Percentiles rank a stretch among this genome's conserved stretches.
These are phyloP conservation scores for Cyprinodon brontotheroides DNA, from an alignment of 2,113 vertebrate genomes.

Conservation along the genomic window DNA sequence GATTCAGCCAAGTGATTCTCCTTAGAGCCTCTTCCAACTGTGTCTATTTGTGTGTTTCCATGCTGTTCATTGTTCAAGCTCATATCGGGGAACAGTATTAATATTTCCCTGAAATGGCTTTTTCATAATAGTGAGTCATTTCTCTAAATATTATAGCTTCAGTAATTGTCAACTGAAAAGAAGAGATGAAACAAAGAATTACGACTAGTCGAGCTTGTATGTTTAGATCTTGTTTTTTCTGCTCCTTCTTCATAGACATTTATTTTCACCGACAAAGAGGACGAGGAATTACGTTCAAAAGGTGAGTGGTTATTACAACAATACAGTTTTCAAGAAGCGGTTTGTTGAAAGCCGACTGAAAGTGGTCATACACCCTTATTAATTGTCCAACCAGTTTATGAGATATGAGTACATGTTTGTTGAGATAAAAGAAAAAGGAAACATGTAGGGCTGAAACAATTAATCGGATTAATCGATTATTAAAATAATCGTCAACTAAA, in stretches of 20 bases:
- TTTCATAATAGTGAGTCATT: slow-evolving; percentile 17
- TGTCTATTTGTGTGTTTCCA: slow-evolving; percentile 1
- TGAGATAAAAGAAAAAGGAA: background rate
- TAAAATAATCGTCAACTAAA: too few species aligned
- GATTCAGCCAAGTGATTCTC: background rate
- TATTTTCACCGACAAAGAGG: slow-evolving; percentile 78
- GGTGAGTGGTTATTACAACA: slow-evolving; percentile 51
- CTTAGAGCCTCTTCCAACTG: background rate
- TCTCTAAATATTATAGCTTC: background rate
- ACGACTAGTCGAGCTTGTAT: background rate
- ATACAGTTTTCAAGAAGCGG: background rate
- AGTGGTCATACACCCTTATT: background rate
- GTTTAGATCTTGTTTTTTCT: slow-evolving; percentile 13
- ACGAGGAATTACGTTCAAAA: slow-evolving; percentile 58
- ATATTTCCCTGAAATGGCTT: slow-evolving; percentile 25
- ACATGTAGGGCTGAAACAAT: background rate
- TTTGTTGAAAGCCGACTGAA: background rate
- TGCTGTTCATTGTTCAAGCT: slow-evolving; percentile 12
- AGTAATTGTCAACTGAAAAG: slow-evolving; percentile 3
- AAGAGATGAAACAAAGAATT: background rate
- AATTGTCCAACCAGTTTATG: background rate
- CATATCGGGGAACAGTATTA: slow-evolving; percentile 15
- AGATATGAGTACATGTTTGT: background rate
- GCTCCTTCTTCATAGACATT: slow-evolving; percentile 62
- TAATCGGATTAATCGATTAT: too few species aligned